phyloP scores from a whole-genome alignment of 2,888 invertebrate genomes.

The Ctenicera cuprea region DNA sequence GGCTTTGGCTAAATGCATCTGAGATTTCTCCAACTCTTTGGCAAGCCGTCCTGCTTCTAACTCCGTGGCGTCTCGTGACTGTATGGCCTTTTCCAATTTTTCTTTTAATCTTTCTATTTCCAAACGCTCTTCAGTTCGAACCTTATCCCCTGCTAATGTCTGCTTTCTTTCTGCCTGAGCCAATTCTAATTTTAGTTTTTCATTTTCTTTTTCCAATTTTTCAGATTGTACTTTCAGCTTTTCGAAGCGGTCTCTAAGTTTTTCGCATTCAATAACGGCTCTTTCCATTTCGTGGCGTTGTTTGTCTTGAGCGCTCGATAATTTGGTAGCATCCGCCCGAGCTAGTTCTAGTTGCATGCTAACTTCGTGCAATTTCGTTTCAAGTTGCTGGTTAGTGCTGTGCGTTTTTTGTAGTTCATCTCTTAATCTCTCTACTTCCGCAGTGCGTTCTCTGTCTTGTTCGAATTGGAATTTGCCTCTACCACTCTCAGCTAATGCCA shows the following conservation, averaged over 20 bases:
- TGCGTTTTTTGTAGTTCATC: conserved; percentile 83
- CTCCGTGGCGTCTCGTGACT: conserved; percentile 88
- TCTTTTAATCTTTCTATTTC: conserved; percentile 91
- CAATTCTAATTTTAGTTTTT: conserved; percentile 83
- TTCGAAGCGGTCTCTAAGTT: conserved; percentile 89
- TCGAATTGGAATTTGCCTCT: conserved; percentile 88
- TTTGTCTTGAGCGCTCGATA: conserved; percentile 85
- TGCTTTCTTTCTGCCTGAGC: conserved; percentile 79
- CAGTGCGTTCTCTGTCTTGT: conserved; percentile 78
- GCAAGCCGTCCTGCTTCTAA: conserved; percentile 89
- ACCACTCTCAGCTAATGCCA: conserved; percentile 85
- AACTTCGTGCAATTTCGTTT: conserved; percentile 85
- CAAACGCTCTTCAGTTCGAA: conserved; percentile 80
- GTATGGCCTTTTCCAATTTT: conserved; percentile 89
- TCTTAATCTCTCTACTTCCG: conserved; percentile 83
- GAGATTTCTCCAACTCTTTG: conserved; percentile 90
- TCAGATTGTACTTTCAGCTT: conserved; percentile 85
- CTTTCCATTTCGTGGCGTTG: conserved; percentile 88
- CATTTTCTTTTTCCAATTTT: conserved; percentile 85
- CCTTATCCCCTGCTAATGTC: conserved; percentile 78
- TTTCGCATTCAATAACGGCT: conserved; percentile 91
- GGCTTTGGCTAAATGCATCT: conserved; percentile 88
- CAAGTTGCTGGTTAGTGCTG: conserved; percentile 80
- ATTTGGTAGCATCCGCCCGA: conserved; percentile 85
- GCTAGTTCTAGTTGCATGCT: conserved; percentile 88